Evolutionary conservation across 1,140 invertebrate genomes (phyloP).

Genomic region (Fopius arisanus): DNA sequence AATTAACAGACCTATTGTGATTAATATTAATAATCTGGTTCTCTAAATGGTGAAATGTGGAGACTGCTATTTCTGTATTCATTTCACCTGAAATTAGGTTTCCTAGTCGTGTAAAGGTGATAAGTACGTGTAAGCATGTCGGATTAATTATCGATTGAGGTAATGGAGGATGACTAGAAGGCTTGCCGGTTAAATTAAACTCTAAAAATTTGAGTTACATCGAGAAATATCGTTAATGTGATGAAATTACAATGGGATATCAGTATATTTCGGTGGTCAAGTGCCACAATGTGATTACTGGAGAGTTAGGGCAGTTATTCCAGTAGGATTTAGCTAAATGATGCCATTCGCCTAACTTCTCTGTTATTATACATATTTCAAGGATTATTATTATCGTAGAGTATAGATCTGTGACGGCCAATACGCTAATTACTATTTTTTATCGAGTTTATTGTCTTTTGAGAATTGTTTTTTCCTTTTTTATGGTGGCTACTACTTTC

Average conservation of each 20-base stretch:
- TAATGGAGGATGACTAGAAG: conserved; percentile 35
- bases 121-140: conserved; percentile 39
- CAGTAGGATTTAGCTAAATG: conserved; percentile 47
- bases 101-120: conserved; percentile 55
- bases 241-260: neutral
- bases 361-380: conserved; percentile 27
- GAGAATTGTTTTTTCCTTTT: neutral
- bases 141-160: conserved; percentile 27
- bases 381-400: conserved; percentile 35
- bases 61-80: neutral
- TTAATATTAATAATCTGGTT: neutral
- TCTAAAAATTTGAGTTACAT: conserved; percentile 15
- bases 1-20: neutral
- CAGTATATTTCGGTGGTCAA: neutral
- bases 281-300: conserved; percentile 47
- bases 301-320: conserved; percentile 49
- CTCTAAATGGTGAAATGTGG: neutral
- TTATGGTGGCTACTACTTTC: neutral
- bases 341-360: conserved; percentile 46
- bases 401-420: conserved; percentile 29
- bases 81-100: conserved; percentile 44
- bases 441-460: neutral
- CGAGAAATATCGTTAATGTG: neutral
- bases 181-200: conserved; percentile 44
- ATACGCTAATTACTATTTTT: neutral